Percentiles rank a stretch among this genome's conserved stretches.
phyloP scores from a whole-genome alignment of 2,113 vertebrate species.

The Sphaerodactylus townsendi region DNA sequence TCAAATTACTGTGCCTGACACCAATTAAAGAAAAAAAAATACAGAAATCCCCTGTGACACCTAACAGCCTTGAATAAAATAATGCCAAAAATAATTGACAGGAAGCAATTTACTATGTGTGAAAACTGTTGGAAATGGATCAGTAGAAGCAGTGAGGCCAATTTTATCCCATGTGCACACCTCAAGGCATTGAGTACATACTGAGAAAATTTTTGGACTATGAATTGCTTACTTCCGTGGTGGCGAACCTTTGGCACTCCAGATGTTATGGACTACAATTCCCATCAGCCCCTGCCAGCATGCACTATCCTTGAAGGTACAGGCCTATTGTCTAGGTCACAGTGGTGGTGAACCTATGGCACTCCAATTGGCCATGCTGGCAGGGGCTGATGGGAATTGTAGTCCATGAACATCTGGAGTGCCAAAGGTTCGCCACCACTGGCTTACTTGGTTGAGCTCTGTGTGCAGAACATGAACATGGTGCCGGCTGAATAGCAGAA shows the following conservation, averaged over 20 bases:
- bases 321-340: no score
- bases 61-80: slow-evolving; percentile 42
- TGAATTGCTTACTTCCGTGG: neutral
- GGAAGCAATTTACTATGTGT: slow-evolving; percentile 54
- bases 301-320: no score
- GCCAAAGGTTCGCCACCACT: no score
- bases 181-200: neutral
- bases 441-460: neutral
- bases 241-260: no score
- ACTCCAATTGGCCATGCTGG: no score
- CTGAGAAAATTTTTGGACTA: slow-evolving; percentile 47
- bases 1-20: slow-evolving; percentile 58
- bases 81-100: slow-evolving; percentile 68
- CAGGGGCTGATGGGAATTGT: no score
- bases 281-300: no score
- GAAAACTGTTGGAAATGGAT: slow-evolving; percentile 63
- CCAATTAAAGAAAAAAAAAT: slow-evolving; percentile 57
- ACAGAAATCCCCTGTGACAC: slow-evolving; percentile 40
- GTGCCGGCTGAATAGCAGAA: neutral
- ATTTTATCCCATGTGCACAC: slow-evolving; percentile 48
- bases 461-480: neutral
- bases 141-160: slow-evolving; percentile 57
- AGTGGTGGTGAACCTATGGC: no score
- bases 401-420: no score
- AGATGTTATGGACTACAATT: no score